phyloP scores from a whole-genome alignment of 2,888 invertebrate species.

The Gonocerus acuteangulatus region DNA sequence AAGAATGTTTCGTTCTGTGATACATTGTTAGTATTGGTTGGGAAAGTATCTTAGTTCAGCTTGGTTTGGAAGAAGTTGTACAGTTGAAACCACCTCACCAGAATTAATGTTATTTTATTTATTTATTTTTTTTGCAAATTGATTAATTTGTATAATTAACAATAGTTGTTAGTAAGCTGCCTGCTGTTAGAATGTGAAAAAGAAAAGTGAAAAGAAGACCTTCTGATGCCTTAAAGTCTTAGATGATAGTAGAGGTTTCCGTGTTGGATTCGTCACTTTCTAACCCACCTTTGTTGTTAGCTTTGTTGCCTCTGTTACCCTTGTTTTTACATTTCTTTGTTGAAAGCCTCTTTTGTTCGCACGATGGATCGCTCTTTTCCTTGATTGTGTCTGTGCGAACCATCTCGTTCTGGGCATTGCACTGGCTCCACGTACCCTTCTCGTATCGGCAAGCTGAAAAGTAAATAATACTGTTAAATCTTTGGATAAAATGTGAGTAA shows the following conservation, averaged over 20 bases:
- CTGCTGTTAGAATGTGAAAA: too few species aligned
- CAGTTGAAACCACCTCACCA: too few species aligned
- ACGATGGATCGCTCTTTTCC: conserved; percentile 66
- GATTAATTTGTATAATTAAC: too few species aligned
- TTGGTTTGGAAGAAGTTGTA: too few species aligned
- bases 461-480: too few species aligned
- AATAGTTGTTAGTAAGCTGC: too few species aligned
- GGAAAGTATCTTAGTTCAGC: too few species aligned
- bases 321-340: conserved; percentile 80
- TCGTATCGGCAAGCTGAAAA: conserved; percentile 75
- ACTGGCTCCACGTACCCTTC: conserved; percentile 79
- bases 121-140: too few species aligned
- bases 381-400: conserved; percentile 74
- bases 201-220: conserved; percentile 25
- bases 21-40: too few species aligned
- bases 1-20: too few species aligned
- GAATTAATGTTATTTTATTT: too few species aligned
- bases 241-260: conserved; percentile 10
- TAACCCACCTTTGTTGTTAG: conserved; percentile 31
- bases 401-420: conserved; percentile 72
- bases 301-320: conserved; percentile 56
- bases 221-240: conserved; percentile 8
- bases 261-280: neutral
- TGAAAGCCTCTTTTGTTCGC: conserved; percentile 72
- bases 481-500: too few species aligned